phyloP scores from a whole-genome alignment of 1,140 invertebrate species.

The Drosophila ambigua region DNA sequence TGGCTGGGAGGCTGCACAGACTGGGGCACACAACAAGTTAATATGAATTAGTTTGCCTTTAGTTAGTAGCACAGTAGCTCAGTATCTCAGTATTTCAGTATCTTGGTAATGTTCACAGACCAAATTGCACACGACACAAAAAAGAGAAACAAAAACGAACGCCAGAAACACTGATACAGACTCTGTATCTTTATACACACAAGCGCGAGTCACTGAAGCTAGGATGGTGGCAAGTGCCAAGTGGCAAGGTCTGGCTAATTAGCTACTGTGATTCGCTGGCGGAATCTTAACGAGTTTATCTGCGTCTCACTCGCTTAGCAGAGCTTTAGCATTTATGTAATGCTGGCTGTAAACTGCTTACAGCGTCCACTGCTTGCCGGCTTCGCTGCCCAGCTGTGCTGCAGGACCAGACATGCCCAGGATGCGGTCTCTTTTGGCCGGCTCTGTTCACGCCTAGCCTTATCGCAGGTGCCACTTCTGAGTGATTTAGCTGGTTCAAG shows the following conservation, averaged over 20 bases:
- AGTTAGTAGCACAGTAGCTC: constrained; percentile 6
- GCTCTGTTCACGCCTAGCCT: not conserved
- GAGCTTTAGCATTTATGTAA: constrained; percentile 61
- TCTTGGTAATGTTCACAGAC: constrained; percentile 56
- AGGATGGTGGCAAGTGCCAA: constrained; percentile 12
- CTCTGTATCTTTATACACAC: constrained; percentile 27
- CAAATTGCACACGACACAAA: constrained; percentile 45
- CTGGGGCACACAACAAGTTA: constrained; percentile 61
- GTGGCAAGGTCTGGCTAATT: constrained; percentile 38
- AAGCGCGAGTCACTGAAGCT: constrained; percentile 38
- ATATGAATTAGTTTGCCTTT: constrained; percentile 56
- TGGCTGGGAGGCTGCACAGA: constrained; percentile 17
- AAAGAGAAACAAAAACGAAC: constrained; percentile 32
- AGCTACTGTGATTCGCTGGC: constrained; percentile 34
- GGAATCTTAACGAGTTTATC: constrained; percentile 18
- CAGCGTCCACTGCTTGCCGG: constrained; percentile 47
- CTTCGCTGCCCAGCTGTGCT: constrained; percentile 14
- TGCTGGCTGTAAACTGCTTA: constrained; percentile 62
- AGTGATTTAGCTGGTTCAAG: constrained; percentile 14
- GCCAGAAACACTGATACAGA: constrained; percentile 17
- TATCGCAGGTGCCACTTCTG: too few relatives aligned
- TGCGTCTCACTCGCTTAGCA: constrained; percentile 28
- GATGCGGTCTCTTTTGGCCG: not conserved
- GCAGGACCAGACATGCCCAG: not conserved
- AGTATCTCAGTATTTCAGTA: constrained; percentile 33